Base-by-base conservation (phyloP, 1,140 invertebrate species). In the Hyphantria cunea region DNA sequence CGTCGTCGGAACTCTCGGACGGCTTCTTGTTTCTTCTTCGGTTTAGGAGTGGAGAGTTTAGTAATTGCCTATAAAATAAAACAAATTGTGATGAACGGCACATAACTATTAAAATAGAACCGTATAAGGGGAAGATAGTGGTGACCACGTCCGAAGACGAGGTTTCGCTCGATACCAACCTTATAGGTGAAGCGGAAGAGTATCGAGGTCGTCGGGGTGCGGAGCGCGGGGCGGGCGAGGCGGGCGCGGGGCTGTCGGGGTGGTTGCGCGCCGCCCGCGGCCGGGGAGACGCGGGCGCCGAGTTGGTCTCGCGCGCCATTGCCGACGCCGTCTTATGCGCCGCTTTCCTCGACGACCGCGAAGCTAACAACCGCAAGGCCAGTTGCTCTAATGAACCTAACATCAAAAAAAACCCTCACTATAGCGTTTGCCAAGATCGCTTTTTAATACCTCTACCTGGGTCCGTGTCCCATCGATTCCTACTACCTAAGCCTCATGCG, bases 1-100 rank as follows among this genome's bases (percentile, higher is more conserved):
- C 96, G 74, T 97, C 96, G 76, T 98, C 96, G 0, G 96, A 97
- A 86, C 96, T 97, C 77, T 98, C 97, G 13, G 95, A 93, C 31
- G 94, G 93, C 82, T 94, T 93, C 76, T 96, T 95, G 64, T 95
- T 93, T 60, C 94, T 92, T 65, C 95, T 92, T 61, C 96, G 93
- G 62, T 93, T 95, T 25, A 97, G 80, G 8, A 98, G 88, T 0
- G 96, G 96, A 0, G 95, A 96, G 86, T 96, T 97, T 31, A 97
- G 92, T 34, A 97, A 91, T 72, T 96, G 94, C 77, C 93, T 94
- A 74, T 0, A 51, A 39, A 13, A 51, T 33, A 47, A 12, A 34
- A 13, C 1, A 25, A 25, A 25, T 25, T 3, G 1, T 25, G 5
- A 25, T 5, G 17, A 5, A 25, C 17, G 1, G 17, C 17, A 5